Percentiles rank a stretch among this genome's conserved stretches.
phyloP scores from a whole-genome alignment of 2,888 invertebrate genomes.

The Heteromurus nitidus region DNA sequence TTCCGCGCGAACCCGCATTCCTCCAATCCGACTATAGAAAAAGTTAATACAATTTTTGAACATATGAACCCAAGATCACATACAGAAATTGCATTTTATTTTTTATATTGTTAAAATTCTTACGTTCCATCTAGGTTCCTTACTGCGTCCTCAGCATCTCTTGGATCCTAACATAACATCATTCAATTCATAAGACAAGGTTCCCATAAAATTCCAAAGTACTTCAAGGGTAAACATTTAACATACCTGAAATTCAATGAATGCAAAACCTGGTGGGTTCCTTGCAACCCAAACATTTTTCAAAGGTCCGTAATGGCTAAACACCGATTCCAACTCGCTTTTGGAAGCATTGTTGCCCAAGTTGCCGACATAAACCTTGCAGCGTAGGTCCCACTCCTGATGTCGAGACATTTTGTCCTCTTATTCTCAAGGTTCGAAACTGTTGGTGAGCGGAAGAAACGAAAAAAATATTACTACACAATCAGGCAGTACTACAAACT shows the following conservation, averaged over 20 bases:
- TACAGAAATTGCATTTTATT: too few species aligned
- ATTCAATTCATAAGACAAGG: too few species aligned
- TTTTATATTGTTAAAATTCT: too few species aligned
- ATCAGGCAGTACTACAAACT: not conserved
- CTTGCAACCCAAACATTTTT: conserved; percentile 95
- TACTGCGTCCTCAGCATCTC: conserved; percentile 88
- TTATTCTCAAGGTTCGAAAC: not conserved
- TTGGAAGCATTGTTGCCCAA: conserved; percentile 92
- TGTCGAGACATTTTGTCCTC: conserved; percentile 81
- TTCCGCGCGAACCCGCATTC: conserved; percentile 91
- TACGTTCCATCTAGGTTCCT: conserved; percentile 89
- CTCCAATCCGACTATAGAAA: conserved; percentile 85
- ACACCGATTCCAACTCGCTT: conserved; percentile 90
- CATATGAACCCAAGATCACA: too few species aligned
- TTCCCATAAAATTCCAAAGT: not conserved
- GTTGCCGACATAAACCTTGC: conserved; percentile 85
- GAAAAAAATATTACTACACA: conserved; percentile 13
- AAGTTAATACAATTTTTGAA: too few species aligned
- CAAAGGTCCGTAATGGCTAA: conserved; percentile 90
- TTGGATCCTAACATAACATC: conserved; percentile 82
- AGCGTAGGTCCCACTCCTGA: conserved; percentile 86
- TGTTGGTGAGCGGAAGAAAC: conserved; percentile 24
- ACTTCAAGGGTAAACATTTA: not conserved
- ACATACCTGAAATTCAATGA: conserved; percentile 83
- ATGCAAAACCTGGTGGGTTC: conserved; percentile 94